phyloP scores from a whole-genome alignment of 1,140 invertebrate species.

The Agrypnia vestita region DNA sequence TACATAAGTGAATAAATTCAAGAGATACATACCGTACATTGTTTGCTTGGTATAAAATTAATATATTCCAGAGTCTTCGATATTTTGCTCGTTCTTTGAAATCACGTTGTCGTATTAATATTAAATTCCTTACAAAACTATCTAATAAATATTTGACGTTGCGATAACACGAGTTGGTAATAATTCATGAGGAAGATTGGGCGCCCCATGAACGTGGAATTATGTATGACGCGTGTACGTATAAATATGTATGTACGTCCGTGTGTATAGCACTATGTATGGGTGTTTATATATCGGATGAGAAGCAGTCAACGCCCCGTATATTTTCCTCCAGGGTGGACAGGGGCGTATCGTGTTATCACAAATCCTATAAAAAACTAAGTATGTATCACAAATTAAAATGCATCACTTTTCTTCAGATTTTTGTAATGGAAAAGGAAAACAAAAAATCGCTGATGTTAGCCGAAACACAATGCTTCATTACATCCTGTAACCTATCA shows the following conservation, averaged over 20 bases:
- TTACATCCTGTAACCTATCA: no score
- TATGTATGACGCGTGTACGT: slow-evolving; percentile 34
- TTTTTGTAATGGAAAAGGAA: no score
- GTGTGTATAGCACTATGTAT: slow-evolving; percentile 3
- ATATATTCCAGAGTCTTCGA: neutral
- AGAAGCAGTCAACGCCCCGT: slow-evolving; percentile 26
- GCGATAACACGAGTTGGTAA: slow-evolving; percentile 21
- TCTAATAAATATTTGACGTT: slow-evolving; percentile 41
- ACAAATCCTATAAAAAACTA: neutral
- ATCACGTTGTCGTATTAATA: slow-evolving; percentile 25
- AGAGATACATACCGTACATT: no score
- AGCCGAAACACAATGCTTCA: no score
- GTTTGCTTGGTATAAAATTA: no score
- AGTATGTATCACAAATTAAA: no score
- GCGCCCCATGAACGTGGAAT: slow-evolving; percentile 28
- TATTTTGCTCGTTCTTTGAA: neutral
- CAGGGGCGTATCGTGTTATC: slow-evolving; percentile 41
- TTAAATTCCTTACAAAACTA: slow-evolving; percentile 35
- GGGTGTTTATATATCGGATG: slow-evolving; percentile 19
- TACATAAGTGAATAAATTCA: no score
- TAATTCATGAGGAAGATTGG: slow-evolving; percentile 42
- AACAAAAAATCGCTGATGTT: no score
- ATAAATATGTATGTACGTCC: slow-evolving; percentile 13
- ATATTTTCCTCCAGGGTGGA: slow-evolving; percentile 35
- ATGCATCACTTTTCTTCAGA: no score